Evolutionary conservation across 2,797 vertebrate species (phyloP).

Genomic region (Alauda arvensis): DNA sequence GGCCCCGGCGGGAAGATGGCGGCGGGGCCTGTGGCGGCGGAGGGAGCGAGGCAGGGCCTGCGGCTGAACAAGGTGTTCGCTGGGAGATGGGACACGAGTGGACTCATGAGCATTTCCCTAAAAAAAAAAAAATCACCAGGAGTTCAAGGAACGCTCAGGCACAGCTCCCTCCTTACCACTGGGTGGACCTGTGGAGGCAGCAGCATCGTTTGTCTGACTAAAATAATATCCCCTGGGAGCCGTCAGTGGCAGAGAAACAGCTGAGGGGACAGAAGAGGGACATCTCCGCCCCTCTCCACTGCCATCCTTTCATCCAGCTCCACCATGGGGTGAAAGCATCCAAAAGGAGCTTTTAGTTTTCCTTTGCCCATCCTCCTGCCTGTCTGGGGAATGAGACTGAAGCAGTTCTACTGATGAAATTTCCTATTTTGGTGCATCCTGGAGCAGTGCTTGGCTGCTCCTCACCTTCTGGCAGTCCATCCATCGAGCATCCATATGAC

Average conservation of each 20-base stretch:
- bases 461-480: not conserved
- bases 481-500: not conserved
- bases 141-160: not conserved
- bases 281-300: not conserved
- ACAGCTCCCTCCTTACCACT: fast-evolving
- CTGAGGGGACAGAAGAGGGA: not conserved
- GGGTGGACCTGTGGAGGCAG: not conserved
- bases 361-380: not conserved
- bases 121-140: not conserved
- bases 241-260: fast-evolving
- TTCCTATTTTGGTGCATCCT: not conserved
- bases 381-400: fast-evolving
- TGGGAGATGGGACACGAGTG: not conserved
- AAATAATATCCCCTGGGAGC: not conserved
- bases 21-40: fast-evolving
- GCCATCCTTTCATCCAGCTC: not conserved
- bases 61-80: not conserved
- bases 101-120: not conserved
- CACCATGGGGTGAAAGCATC: not conserved
- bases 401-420: not conserved
- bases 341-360: not conserved
- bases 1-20: not conserved
- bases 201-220: not conserved
- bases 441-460: not conserved
- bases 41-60: not conserved